These are phyloP conservation scores for Xanthorhoe designata DNA, from an alignment of 2,888 invertebrate species.

Conservation along the genomic window DNA sequence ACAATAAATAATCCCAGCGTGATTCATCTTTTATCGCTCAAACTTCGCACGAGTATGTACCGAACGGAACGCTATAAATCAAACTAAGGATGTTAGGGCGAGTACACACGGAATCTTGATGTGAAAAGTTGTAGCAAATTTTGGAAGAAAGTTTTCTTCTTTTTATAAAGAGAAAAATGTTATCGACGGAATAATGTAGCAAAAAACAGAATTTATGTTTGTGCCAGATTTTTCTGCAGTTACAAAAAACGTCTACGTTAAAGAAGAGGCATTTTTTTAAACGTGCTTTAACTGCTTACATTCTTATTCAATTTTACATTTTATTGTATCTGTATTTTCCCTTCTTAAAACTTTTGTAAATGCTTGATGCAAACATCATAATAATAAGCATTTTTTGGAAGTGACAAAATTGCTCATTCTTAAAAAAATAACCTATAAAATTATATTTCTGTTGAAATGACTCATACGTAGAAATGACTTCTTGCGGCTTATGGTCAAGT, in stretches of 20 bases:
- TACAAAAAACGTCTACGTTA: too few relatives aligned
- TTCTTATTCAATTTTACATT: too few relatives aligned
- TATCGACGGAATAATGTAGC: not conserved
- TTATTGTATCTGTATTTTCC: too few relatives aligned
- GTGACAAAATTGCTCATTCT: not conserved
- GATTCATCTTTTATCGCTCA: slow-evolving; percentile 79
- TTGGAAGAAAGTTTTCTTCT: not conserved
- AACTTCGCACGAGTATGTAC: slow-evolving; percentile 63
- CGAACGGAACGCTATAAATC: slow-evolving; percentile 66
- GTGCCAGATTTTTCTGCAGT: not conserved
- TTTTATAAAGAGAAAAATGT: not conserved
- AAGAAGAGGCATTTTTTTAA: too few relatives aligned
- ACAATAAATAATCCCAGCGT: slow-evolving; percentile 71
- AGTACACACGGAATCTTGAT: slow-evolving; percentile 22
- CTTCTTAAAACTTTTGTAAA: too few relatives aligned
- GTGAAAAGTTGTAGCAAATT: not conserved
- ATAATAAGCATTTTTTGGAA: too few relatives aligned
- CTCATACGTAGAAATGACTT: slow-evolving; percentile 25
- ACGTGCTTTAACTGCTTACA: too few relatives aligned
- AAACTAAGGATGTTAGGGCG: slow-evolving; percentile 46
- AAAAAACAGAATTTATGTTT: not conserved
- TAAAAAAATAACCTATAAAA: not conserved
- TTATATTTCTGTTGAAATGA: slow-evolving; percentile 8
- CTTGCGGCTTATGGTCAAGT: slow-evolving; percentile 30
- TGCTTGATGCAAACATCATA: too few relatives aligned